Percentiles rank a stretch among this genome's conserved stretches.
These are phyloP conservation scores for Resseliella maxima DNA, from an alignment of 2,888 invertebrate species.

Conservation along the genomic window DNA sequence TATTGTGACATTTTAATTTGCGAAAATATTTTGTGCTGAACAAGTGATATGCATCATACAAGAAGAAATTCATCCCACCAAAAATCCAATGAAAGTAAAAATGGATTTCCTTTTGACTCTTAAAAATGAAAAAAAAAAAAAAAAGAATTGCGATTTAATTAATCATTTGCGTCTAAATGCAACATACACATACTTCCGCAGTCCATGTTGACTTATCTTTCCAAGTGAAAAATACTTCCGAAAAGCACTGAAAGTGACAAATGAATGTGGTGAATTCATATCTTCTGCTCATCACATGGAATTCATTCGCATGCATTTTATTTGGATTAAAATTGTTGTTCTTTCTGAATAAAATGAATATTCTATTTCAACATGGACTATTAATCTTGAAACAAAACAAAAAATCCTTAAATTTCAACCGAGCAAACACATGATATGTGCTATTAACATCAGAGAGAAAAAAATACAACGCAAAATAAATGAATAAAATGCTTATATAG, in stretches of 20 bases:
- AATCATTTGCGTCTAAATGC: not conserved
- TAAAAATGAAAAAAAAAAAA: not conserved
- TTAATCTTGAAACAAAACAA: not conserved
- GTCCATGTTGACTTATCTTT: not conserved
- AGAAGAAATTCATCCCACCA: no score
- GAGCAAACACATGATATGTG: no score
- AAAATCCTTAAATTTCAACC: not conserved
- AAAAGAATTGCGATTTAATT: not conserved
- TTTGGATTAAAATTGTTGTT: not conserved
- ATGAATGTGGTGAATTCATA: not conserved
- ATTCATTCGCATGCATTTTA: not conserved
- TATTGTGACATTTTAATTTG: constrained; percentile 49
- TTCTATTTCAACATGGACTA: not conserved
- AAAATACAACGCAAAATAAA: no score
- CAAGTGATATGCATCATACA: no score
- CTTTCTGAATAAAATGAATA: not conserved
- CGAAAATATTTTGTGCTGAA: not conserved
- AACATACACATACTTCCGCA: not conserved
- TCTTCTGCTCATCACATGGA: not conserved
- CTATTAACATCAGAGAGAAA: no score
- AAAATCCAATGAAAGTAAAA: constrained; percentile 4
- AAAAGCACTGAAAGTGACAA: not conserved
- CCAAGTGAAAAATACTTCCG: constrained; percentile 28
- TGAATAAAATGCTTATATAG: not conserved
- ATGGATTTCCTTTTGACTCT: not conserved